Conservation (phyloP, 1,140 invertebrate species). For the Leptopilina boulardi region DNA sequence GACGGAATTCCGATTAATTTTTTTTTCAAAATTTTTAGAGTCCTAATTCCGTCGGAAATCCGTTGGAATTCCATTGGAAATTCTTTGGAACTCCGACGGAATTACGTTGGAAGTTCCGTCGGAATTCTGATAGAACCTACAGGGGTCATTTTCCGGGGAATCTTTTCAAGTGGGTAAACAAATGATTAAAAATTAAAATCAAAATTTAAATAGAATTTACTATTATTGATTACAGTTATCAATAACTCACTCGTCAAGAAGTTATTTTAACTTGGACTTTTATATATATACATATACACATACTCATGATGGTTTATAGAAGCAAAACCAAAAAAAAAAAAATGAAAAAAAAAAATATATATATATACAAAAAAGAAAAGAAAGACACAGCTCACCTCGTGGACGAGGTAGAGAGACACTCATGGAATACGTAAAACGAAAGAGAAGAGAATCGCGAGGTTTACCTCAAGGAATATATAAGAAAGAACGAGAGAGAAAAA, state of each 20-base stretch:
- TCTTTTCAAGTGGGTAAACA: no score
- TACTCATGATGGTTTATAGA: slow-evolving; percentile 32
- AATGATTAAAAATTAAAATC: no score
- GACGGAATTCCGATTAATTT: no score
- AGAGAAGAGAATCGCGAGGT: slow-evolving; percentile 25
- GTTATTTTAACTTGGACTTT: not conserved
- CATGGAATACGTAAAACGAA: slow-evolving; percentile 69
- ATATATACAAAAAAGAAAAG: slow-evolving; percentile 32
- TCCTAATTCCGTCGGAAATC: no score
- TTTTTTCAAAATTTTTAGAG: no score
- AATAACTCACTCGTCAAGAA: not conserved
- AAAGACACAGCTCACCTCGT: slow-evolving; percentile 34
- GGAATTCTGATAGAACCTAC: no score
- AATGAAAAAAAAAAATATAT: slow-evolving; percentile 42
- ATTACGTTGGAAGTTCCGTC: no score
- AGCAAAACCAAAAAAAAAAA: slow-evolving; percentile 42
- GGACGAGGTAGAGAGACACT: slow-evolving; percentile 59
- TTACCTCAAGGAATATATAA: slow-evolving; percentile 40
- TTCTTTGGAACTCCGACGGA: no score
- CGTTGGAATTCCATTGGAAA: no score
- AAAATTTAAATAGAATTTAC: no score
- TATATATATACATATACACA: no score
- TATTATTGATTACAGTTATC: not conserved
- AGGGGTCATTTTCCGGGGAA: no score
- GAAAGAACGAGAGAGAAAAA: slow-evolving; percentile 2